phyloP scores from a whole-genome alignment of 2,113 vertebrate species.

The Mohoua ochrocephala region DNA sequence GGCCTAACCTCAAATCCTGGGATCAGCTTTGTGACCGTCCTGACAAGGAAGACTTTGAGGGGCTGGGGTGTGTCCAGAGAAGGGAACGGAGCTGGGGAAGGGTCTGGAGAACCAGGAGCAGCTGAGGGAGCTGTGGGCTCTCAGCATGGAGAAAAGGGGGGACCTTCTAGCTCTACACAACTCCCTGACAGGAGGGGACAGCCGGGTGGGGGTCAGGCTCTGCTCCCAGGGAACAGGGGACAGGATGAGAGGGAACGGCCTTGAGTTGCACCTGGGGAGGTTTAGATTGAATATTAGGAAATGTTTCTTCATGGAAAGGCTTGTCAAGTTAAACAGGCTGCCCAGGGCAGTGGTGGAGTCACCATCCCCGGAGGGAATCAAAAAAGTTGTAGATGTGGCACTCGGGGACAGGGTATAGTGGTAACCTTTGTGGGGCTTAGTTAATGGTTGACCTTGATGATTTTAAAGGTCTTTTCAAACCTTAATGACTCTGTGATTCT shows the following conservation, averaged over 20 bases:
- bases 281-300: background rate
- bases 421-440: background rate
- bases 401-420: background rate
- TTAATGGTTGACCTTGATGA: rapidly evolving
- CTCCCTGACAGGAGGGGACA: background rate
- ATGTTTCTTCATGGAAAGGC: background rate
- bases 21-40: background rate
- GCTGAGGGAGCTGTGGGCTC: background rate
- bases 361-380: background rate
- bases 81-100: background rate
- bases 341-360: background rate
- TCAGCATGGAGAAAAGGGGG: background rate
- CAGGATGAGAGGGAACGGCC: background rate
- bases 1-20: rapidly evolving
- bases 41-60: background rate
- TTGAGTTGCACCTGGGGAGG: background rate
- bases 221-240: background rate
- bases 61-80: rapidly evolving
- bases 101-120: rapidly evolving
- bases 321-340: background rate
- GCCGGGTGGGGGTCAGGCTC: rapidly evolving
- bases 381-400: background rate
- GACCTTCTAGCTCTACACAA: background rate
- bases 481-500: background rate
- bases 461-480: background rate